phyloP scores from a whole-genome alignment of 1,140 invertebrate species.

The Episyrphus balteatus region DNA sequence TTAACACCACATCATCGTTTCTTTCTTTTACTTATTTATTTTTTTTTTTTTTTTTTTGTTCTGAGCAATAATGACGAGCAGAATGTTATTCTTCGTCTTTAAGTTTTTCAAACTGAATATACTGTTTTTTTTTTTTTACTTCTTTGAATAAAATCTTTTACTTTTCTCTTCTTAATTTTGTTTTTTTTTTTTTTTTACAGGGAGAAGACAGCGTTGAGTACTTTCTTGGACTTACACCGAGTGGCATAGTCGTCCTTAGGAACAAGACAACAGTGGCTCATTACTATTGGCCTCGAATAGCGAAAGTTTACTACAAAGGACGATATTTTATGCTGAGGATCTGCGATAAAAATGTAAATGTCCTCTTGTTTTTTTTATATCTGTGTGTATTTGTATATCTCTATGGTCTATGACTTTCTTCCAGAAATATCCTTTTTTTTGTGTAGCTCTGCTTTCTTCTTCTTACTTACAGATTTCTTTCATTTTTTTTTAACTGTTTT shows the following conservation, averaged over 20 bases:
- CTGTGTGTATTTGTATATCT: constrained; percentile 14
- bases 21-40: not conserved
- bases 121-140: constrained; percentile 20
- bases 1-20: too few relatives aligned
- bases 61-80: not conserved
- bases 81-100: constrained; percentile 7
- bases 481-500: not conserved
- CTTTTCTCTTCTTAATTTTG: not conserved
- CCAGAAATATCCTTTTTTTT: too few relatives aligned
- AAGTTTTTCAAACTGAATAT: constrained; percentile 13
- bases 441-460: too few relatives aligned
- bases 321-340: constrained; percentile 93
- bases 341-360: constrained; percentile 87
- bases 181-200: constrained; percentile 42
- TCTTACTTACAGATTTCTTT: not conserved
- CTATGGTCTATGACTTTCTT: too few relatives aligned
- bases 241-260: constrained; percentile 90
- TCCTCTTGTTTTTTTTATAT: constrained; percentile 4
- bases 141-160: constrained; percentile 2
- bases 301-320: constrained; percentile 91
- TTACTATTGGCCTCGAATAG: constrained; percentile 97
- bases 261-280: constrained; percentile 95
- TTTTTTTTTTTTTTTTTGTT: constrained; percentile 2
- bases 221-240: constrained; percentile 92
- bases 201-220: constrained; percentile 96